Evolutionary conservation across 1,140 invertebrate genomes (phyloP).

Genomic region (Heliothis subflexa): DNA sequence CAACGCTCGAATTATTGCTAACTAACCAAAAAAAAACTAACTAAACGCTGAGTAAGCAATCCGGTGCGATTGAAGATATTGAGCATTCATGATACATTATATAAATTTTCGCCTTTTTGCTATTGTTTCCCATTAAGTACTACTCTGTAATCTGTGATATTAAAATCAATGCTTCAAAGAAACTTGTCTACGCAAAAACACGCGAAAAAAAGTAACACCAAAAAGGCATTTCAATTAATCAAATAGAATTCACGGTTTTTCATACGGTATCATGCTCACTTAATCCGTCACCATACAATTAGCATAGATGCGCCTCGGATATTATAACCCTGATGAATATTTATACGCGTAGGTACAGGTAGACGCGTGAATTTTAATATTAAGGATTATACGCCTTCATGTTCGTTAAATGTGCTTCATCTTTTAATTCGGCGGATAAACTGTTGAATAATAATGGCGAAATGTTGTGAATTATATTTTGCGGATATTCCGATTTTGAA

Average conservation of each 20-base stretch:
- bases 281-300: constrained; percentile 16
- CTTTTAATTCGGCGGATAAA: constrained; percentile 42
- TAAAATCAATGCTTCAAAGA: background rate
- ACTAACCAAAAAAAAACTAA: too few species aligned
- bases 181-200: background rate
- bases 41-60: too few species aligned
- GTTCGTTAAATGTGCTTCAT: constrained; percentile 30
- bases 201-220: background rate
- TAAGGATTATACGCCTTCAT: constrained; percentile 14
- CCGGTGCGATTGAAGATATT: too few species aligned
- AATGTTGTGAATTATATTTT: constrained; percentile 7
- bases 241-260: constrained; percentile 15
- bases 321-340: constrained; percentile 25
- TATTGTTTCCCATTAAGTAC: background rate
- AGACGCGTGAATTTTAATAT: constrained; percentile 35
- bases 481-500: background rate
- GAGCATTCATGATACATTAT: too few species aligned
- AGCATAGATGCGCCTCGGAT: constrained; percentile 15
- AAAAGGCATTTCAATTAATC: background rate
- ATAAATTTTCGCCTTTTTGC: too few species aligned
- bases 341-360: constrained; percentile 27
- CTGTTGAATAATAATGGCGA: constrained; percentile 21
- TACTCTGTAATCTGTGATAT: background rate
- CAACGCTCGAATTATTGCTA: too few species aligned
- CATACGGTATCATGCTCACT: constrained; percentile 5